Percentiles rank a stretch among this genome's conserved stretches.
phyloP scores from a whole-genome alignment of 2,113 vertebrate genomes.

The Trichechus manatus region DNA sequence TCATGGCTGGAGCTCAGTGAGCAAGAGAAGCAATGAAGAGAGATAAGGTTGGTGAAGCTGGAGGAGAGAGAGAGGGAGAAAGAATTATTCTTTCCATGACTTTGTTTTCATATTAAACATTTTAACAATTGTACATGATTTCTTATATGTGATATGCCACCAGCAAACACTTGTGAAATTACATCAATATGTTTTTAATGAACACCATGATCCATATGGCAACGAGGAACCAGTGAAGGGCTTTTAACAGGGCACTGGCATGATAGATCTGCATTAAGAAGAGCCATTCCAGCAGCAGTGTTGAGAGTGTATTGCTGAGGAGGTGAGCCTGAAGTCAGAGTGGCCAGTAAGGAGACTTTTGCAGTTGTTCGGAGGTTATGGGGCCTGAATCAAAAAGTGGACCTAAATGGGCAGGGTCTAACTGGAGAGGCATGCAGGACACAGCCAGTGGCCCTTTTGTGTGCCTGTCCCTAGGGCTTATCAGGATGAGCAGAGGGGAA shows the following conservation, averaged over 20 bases:
- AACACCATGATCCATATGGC: not conserved
- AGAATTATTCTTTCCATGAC: not conserved
- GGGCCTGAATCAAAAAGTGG: not conserved
- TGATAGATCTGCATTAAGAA: not conserved
- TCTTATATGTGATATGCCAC: not conserved
- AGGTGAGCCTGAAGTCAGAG: not conserved
- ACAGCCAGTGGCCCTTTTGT: not conserved
- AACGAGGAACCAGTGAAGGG: too few relatives aligned
- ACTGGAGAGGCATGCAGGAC: not conserved
- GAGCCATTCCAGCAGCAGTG: not conserved
- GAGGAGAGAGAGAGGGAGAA: not conserved
- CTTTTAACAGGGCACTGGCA: rapidly evolving
- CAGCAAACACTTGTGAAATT: not conserved
- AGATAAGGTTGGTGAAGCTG: not conserved
- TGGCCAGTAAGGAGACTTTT: not conserved
- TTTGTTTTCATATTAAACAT: not conserved
- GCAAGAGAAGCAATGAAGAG: not conserved
- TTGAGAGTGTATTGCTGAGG: not conserved
- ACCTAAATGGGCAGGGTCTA: not conserved
- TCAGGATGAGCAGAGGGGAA: not conserved
- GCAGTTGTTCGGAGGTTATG: not conserved
- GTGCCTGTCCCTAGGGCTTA: not conserved
- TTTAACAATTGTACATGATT: not conserved
- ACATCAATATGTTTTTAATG: not conserved
- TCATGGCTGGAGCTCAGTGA: not conserved